phyloP scores from a whole-genome alignment of 2,888 invertebrate species.

The Celastrina argiolus region DNA sequence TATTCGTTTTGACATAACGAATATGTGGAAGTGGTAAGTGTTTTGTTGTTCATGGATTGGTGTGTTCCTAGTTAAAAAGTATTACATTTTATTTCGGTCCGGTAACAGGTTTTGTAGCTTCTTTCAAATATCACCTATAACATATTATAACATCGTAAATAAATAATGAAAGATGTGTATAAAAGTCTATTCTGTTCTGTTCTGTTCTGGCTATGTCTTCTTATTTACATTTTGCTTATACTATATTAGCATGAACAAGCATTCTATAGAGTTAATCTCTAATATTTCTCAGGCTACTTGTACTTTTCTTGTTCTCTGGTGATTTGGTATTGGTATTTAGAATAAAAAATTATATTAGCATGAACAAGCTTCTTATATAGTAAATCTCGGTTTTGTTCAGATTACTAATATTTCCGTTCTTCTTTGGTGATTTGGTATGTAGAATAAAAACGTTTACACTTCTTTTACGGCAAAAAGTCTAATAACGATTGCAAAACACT shows the following conservation, averaged over 20 bases:
- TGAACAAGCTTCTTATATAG: not conserved
- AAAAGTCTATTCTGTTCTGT: not conserved
- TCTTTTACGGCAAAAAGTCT: too few relatives aligned
- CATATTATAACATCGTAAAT: too few relatives aligned
- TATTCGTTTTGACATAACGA: not conserved
- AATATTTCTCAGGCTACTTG: too few relatives aligned
- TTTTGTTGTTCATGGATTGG: not conserved
- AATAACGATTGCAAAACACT: too few relatives aligned
- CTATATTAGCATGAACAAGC: too few relatives aligned
- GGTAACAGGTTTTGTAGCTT: not conserved
- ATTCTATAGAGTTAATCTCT: too few relatives aligned
- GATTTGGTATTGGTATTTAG: not conserved
- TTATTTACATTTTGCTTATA: not conserved
- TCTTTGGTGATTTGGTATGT: not conserved
- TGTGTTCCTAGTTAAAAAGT: not conserved
- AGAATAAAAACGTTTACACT: too few relatives aligned
- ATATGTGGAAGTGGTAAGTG: not conserved
- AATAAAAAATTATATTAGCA: not conserved
- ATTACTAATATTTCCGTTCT: not conserved
- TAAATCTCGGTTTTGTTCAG: not conserved
- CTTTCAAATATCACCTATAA: not conserved
- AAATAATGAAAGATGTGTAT: too few relatives aligned
- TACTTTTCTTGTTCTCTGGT: not conserved
- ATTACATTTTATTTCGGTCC: not conserved
- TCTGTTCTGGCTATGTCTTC: not conserved